Evolutionary conservation across 2,113 vertebrate species (phyloP).

Genomic region (Thermophis baileyi): DNA sequence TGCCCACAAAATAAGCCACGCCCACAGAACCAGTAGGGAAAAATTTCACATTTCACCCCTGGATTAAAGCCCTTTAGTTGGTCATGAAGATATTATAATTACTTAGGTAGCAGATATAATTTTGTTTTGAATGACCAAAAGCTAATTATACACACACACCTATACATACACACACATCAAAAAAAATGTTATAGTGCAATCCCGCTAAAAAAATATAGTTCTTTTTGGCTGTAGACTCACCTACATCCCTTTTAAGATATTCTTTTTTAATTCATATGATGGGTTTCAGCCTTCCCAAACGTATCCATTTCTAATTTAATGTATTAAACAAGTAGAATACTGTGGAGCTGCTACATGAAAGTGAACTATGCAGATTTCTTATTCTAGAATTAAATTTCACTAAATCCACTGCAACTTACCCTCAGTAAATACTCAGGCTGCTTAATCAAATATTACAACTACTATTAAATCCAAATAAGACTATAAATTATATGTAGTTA

Average conservation of each 20-base stretch:
- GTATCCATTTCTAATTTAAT: not conserved
- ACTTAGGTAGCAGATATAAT: not conserved
- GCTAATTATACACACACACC: not conserved
- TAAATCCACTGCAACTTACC: not conserved
- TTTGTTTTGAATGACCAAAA: not conserved
- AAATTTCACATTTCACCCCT: too few relatives aligned
- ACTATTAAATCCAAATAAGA: conserved; percentile 13
- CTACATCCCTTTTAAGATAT: not conserved
- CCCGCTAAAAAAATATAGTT: not conserved
- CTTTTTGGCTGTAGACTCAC: not conserved
- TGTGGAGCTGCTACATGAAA: not conserved
- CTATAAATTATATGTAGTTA: conserved; percentile 42
- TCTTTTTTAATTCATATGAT: not conserved
- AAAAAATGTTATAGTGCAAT: not conserved
- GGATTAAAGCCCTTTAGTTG: not conserved
- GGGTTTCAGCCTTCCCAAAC: not conserved
- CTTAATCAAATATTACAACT: not conserved
- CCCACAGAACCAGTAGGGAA: too few relatives aligned
- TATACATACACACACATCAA: not conserved
- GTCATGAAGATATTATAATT: not conserved
- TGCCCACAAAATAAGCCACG: too few relatives aligned
- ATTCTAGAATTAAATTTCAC: not conserved
- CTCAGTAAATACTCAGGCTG: not conserved
- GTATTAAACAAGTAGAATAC: not conserved
- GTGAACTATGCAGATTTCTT: not conserved